A percentile compares a stretch with the other conserved stretches of the same genome.
These are phyloP conservation scores for Anoplolepis gracilipes DNA, from an alignment of 1,140 invertebrate species.

Conservation along the genomic window DNA sequence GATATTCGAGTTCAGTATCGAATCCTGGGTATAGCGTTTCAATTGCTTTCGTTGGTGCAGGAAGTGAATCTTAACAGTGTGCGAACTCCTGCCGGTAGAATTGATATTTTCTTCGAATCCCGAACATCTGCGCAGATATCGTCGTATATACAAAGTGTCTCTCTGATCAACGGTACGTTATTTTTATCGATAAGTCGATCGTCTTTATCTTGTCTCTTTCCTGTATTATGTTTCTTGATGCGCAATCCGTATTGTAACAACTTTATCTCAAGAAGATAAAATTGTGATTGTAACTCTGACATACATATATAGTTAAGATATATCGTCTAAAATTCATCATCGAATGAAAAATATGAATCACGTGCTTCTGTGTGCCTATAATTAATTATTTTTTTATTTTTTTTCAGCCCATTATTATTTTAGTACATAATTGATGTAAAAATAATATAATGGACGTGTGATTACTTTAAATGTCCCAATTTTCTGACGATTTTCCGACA, in stretches of 20 bases:
- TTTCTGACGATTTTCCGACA: not conserved
- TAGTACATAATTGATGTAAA: too few relatives aligned
- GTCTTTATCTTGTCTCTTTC: not conserved
- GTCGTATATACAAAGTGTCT: constrained; percentile 2
- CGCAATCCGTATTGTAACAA: not conserved
- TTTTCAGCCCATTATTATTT: too few relatives aligned
- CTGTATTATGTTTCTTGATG: not conserved
- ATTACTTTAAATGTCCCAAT: not conserved
- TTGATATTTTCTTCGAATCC: constrained; percentile 61
- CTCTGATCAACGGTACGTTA: constrained; percentile 20
- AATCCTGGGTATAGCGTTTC: constrained; percentile 31
- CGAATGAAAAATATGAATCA: not conserved
- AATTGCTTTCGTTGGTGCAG: constrained; percentile 38
- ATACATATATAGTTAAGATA: not conserved
- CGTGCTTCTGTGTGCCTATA: too few relatives aligned
- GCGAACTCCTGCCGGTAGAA: constrained; percentile 26
- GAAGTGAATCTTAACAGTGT: constrained; percentile 54
- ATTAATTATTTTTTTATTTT: too few relatives aligned
- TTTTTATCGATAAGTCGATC: not conserved
- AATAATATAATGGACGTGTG: not conserved
- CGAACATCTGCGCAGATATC: constrained; percentile 9
- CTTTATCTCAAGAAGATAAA: not conserved
- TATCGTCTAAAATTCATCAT: not conserved
- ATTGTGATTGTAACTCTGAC: not conserved
- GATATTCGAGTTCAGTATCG: constrained; percentile 59